Base-by-base conservation (phyloP, 2,113 vertebrate species). In the Notechis scutatus region DNA sequence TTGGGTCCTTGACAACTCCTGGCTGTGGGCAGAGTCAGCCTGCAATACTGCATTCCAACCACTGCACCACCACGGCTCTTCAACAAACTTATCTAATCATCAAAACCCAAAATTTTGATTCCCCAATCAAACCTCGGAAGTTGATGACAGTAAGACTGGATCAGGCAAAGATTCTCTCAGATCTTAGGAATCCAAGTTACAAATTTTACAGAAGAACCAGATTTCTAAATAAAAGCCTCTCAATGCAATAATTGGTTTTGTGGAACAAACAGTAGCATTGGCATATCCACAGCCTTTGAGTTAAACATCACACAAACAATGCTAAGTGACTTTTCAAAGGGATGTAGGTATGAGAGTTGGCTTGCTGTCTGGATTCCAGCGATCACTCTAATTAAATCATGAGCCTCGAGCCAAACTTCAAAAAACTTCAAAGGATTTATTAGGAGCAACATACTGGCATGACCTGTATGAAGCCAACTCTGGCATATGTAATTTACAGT, bases 251-350 rank as follows among this genome's bases (percentile, higher is more conserved):
- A 74, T 7, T n/a, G 4, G 11, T 69, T 69, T 69, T 69, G 15
- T 0, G 29, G 64, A 18, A 15, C 64, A 74, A 74, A 2, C 4
- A 69, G 64, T 2, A 34, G 64, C n/a, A 74, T 7, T 74, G 5
- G 4, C 12, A 34, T 18, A 34, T 34, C 14, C 18, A 34, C 64
- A 34, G n/a, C n/a, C 64, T 74, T 34, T 74, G n/a, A 18, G 64
- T 34, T 74, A 74, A 74, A 74, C 1, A 5, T 11, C 47, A 50
- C 5, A 24, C 47, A 92, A 45, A 69, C 54, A 86, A 90, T 2
- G 0, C 91, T 61, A 94, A 57, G n/a, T 87, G 89, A 90, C 93
- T 94, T 96, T 95, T 92, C 93, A 95, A 94, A 47, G 86, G 88
- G 95, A 90, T 50, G 47, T 50, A 50, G 8, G 8, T 50, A 50